Percentiles rank a stretch among this genome's conserved stretches.
Conservation (phyloP, 1,140 invertebrate species). For the Drosophila subpulchrella region DNA sequence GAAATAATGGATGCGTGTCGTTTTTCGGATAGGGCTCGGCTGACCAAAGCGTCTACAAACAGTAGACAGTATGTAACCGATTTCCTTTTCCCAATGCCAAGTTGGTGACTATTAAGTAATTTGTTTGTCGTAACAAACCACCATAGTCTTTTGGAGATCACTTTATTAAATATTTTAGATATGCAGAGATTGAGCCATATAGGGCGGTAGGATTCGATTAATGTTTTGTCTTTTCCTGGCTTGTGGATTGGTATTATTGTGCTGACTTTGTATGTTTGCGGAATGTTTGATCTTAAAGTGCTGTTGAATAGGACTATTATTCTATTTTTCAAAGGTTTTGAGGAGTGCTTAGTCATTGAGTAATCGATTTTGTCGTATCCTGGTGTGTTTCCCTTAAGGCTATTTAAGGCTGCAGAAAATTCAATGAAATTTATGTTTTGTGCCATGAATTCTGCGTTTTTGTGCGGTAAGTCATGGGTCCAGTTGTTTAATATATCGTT, state of each 20-base stretch:
- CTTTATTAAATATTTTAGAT: neutral
- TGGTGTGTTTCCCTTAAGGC: neutral
- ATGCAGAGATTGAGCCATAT: neutral
- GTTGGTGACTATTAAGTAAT: neutral
- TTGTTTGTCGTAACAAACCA: neutral
- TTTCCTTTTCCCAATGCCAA: neutral
- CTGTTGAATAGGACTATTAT: too few species aligned
- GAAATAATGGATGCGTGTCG: too few species aligned
- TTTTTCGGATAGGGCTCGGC: neutral
- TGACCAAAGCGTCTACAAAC: too few species aligned
- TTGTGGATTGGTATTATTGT: too few species aligned
- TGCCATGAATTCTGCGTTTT: neutral
- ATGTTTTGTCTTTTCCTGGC: too few species aligned
- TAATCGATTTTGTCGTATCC: neutral
- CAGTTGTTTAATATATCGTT: neutral
- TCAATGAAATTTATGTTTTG: neutral
- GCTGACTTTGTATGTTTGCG: too few species aligned
- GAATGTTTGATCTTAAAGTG: too few species aligned
- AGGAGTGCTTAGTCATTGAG: neutral
- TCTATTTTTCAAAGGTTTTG: neutral
- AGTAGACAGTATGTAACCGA: neutral
- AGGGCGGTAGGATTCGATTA: neutral
- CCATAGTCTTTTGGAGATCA: neutral
- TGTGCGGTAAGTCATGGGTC: neutral
- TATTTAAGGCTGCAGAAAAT: conserved; percentile 1